These are phyloP conservation scores for human DNA, from an alignment of 2,113 vertebrate genomes.

Conservation along the genomic window GRCh38 chr7:55137501-55138000, in stretches of 20 bases:
- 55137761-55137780: not conserved
- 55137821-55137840: rapidly evolving
- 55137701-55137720: not conserved
- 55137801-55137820: too few species aligned
- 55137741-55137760: rapidly evolving
- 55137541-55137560: not conserved
- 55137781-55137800: rapidly evolving
- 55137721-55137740: not conserved
- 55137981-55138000: not conserved
- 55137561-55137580: not conserved
- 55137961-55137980: not conserved
- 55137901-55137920: rapidly evolving
- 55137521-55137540: not conserved
- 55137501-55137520: not conserved
- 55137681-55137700: not conserved
- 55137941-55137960: not conserved
- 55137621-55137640: not conserved
- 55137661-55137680: too few species aligned
- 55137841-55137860: not conserved
- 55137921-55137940: rapidly evolving
- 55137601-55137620: not conserved
- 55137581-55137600: not conserved
- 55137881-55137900: rapidly evolving
- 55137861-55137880: rapidly evolving
- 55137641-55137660: not conserved